Evolutionary conservation across 2,888 invertebrate species (phyloP), one percentile per base, ranked within the genome.

Genomic region (Cataglyphis livida): DNA sequence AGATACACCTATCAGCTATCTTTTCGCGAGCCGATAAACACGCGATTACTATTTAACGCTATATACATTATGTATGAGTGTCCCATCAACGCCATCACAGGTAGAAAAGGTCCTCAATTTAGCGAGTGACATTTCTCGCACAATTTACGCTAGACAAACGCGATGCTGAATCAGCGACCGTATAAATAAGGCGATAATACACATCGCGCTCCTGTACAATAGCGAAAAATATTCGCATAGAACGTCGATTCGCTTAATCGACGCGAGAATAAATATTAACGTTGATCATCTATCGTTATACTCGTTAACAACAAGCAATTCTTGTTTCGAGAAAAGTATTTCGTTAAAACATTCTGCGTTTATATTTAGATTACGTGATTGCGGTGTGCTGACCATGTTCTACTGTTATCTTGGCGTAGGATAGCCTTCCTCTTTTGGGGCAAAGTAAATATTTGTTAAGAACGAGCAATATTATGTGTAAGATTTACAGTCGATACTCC

Each of bases 101-200:
- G 32, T 59, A 18, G 18, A 48, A 78, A 78, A 71, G n/a, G 18
- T 57, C 28, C 21, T 78, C 66, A 41, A 21, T 32, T 57, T 59
- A 78, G 68, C n/a, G 32, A 59, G 12, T 57, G 28, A 41, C 57
- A 71, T 32, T 59, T 57, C 21, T 44, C 41, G 41, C 3, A 32
- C 57, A 71, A 78, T 78, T 78, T 59, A 44, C 21, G 41, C 57
- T 41, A 15, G 32, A 41, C 57, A 78, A 78, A 78, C 57, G 59
- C 12, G 25, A 18, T 18, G 21, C 6, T 68, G 70, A 68, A 76
- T 76, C 76, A 76, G 38, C 70, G 38, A 12, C 1, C 28, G 71
- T 51, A 68, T 76, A 70, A 76, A 54, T 41, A 70, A 70, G 44
- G 25, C 15, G n/a, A 4, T 28, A 68, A 76, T 28, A 15, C 51